Percentiles rank a stretch among this genome's conserved stretches.
phyloP scores from a whole-genome alignment of 1,140 invertebrate genomes.

The Centruroides sculpturatus region DNA sequence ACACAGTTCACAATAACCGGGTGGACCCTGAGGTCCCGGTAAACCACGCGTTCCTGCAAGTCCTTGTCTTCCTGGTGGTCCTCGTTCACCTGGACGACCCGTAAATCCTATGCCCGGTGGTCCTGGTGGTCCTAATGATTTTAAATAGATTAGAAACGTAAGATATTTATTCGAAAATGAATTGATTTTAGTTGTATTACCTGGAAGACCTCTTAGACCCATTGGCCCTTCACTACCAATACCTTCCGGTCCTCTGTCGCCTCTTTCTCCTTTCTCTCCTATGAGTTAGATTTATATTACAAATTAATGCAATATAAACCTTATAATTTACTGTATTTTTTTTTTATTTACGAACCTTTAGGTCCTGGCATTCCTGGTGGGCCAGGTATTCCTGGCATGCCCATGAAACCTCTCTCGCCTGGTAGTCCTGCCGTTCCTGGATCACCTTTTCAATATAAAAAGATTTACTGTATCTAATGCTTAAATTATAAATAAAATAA shows the following conservation, averaged over 20 bases:
- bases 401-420: conserved; percentile 46
- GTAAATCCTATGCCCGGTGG: conserved; percentile 41
- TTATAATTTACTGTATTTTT: too few relatives aligned
- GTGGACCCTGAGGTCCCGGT: conserved; percentile 21
- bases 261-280: conserved; percentile 54
- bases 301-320: too few relatives aligned
- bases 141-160: not conserved
- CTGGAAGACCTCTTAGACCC: conserved; percentile 45
- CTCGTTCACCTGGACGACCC: conserved; percentile 44
- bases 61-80: conserved; percentile 46
- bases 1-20: conserved; percentile 42
- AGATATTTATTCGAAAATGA: not conserved
- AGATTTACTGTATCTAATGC: too few relatives aligned
- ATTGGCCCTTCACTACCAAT: conserved; percentile 49
- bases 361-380: conserved; percentile 39
- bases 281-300: not conserved
- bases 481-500: too few relatives aligned
- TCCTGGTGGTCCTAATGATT: conserved; percentile 39
- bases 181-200: conserved; percentile 26
- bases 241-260: conserved; percentile 50
- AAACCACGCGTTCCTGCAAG: conserved; percentile 1
- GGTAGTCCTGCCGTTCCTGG: conserved; percentile 35
- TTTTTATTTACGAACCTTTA: conserved; percentile 11
- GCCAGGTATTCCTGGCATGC: conserved; percentile 43
- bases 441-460: conserved; percentile 28